phyloP scores from a whole-genome alignment of 2,113 vertebrate genomes.

The Paramormyrops kingsleyae region DNA sequence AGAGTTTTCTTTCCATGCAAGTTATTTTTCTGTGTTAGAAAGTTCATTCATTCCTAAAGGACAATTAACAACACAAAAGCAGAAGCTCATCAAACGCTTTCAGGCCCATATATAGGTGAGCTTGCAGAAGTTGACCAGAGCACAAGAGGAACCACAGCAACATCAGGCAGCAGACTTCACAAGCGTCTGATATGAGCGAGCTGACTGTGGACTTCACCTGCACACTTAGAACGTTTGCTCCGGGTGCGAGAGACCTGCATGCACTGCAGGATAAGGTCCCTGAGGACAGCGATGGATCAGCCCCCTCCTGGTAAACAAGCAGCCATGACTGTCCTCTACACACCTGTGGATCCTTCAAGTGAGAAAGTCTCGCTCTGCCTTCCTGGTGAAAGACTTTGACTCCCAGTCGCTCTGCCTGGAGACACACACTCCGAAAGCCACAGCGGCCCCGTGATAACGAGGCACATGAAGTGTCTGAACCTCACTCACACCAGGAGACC shows the following conservation, averaged over 20 bases:
- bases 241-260: background rate
- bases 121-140: background rate
- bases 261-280: background rate
- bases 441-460: background rate
- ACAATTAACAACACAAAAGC: background rate
- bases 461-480: constrained; percentile 7
- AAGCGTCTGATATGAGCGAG: background rate
- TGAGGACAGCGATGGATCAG: background rate
- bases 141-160: background rate
- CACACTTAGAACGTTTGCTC: background rate
- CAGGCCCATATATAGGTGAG: background rate
- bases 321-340: constrained; percentile 7
- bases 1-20: background rate
- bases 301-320: background rate
- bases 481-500: background rate
- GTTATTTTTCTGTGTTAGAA: background rate
- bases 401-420: background rate
- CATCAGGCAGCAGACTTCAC: background rate
- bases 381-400: constrained; percentile 10
- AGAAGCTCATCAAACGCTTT: background rate
- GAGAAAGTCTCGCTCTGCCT: constrained; percentile 31
- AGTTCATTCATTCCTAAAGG: background rate
- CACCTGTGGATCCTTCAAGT: constrained; percentile 27
- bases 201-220: background rate
- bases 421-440: background rate